Percentiles rank a stretch among this genome's conserved stretches.
Evolutionary conservation across 1,140 invertebrate species (phyloP).

Genomic region (Eupristina koningsbergeri): DNA sequence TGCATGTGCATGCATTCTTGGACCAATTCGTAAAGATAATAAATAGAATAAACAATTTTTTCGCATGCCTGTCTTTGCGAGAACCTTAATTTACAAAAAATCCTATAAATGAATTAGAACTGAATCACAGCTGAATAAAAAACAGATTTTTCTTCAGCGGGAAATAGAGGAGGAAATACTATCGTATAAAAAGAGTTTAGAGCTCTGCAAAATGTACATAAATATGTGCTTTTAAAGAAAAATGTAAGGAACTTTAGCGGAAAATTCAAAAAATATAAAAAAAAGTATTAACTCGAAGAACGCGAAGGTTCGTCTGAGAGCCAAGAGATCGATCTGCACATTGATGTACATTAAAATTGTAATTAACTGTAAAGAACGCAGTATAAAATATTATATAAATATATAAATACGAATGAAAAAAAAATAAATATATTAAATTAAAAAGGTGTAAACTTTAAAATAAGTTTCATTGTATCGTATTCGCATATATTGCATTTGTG

Average conservation of each 20-base stretch:
- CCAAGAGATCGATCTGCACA: conserved; percentile 70
- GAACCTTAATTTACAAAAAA: conserved; percentile 27
- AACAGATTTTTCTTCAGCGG: conserved; percentile 42
- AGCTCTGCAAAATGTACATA: not conserved
- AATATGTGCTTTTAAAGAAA: conserved; percentile 32
- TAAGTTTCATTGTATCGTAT: conserved; percentile 28
- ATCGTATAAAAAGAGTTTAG: conserved; percentile 45
- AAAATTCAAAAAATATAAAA: conserved; percentile 45
- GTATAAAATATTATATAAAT: conserved; percentile 74
- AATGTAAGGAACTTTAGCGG: conserved; percentile 45
- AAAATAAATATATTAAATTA: conserved; percentile 74
- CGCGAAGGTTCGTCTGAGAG: conserved; percentile 65
- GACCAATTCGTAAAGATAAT: conserved; percentile 34
- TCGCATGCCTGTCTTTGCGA: conserved; percentile 42
- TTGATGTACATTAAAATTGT: conserved; percentile 54
- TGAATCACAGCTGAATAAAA: conserved; percentile 36
- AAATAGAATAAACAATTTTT: conserved; percentile 46
- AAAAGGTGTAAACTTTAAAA: conserved; percentile 67
- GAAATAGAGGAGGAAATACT: conserved; percentile 39
- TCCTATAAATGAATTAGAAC: conserved; percentile 23
- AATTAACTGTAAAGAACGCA: conserved; percentile 64
- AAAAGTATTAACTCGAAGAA: conserved; percentile 52
- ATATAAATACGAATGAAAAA: conserved; percentile 72
- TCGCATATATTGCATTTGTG: not conserved
- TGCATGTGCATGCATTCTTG: conserved; percentile 52